Base-by-base conservation (phyloP, 1,140 invertebrate species). In the Pomacea maculata region DNA sequence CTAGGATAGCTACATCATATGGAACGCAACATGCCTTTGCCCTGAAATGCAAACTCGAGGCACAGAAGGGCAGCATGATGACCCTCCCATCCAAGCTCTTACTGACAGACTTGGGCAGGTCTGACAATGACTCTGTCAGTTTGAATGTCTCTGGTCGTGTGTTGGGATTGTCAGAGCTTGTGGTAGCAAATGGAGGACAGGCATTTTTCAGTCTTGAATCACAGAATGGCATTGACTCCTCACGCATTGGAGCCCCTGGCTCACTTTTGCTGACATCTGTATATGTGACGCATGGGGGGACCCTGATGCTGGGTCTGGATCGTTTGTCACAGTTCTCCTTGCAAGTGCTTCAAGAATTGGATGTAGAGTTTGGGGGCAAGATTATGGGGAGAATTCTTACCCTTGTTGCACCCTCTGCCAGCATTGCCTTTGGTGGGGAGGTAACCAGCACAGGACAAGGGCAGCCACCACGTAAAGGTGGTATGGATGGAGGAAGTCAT, bases 21-120 rank as follows among this genome's bases (percentile, higher is more conserved):
- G 88, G 88, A 52, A 87, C 84, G n/a, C 79, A 84, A 68, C 80
- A 85, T 65, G 70, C 87, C 10, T 88, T 84, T 75, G 84, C 84
- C 45, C 79, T 88, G 52, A 84, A 82, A 72, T 87, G 84, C 82
- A 88, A 85, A 79, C 57, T 88, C 25, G 64, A 81, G 15, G 78
- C 87, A 34, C 78, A 82, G 54, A 71, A 83, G n/a, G 81, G 73
- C 72, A 86, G 82, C 8, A 79, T 54, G 65, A 83, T 82, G 1
- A 83, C 73, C 8, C 63, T 87, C 17, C 87, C 87, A 52, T 83
- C 85, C 7, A 87, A 86, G 61, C 82, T 88, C 2, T 78, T 86
- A 11, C 78, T 88, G 45, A 85, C 81, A 29, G 85, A 87, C 82
- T 80, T 81, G 64, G 76, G 81, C 68, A 57, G 65, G 4, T 54